These are phyloP conservation scores for Thymelicus acteon DNA, from an alignment of 2,888 invertebrate genomes.

Conservation along the genomic window DNA sequence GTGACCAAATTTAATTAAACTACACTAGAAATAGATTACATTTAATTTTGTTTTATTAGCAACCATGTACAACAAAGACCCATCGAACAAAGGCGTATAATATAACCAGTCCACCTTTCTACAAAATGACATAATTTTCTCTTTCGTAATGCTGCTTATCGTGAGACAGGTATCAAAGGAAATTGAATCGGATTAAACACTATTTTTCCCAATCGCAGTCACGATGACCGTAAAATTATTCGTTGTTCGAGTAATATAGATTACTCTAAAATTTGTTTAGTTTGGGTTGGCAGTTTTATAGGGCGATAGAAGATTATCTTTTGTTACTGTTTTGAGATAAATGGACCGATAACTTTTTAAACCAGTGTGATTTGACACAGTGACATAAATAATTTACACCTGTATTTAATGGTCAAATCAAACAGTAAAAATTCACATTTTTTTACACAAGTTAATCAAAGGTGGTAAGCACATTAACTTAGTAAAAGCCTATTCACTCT, in stretches of 20 bases:
- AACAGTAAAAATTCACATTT: too few species aligned
- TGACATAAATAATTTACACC: too few species aligned
- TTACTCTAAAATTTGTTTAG: constrained; percentile 23
- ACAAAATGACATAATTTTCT: constrained; percentile 28
- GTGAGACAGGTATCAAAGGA: constrained; percentile 49
- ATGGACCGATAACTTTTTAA: neutral
- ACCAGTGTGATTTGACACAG: too few species aligned
- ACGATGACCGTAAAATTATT: constrained; percentile 50
- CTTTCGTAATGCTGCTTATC: constrained; percentile 42
- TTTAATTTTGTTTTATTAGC: neutral
- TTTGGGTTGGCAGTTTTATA: constrained; percentile 11
- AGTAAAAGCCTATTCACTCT: too few species aligned
- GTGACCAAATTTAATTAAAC: neutral
- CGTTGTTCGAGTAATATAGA: constrained; percentile 39
- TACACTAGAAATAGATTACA: neutral
- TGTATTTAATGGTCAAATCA: too few species aligned
- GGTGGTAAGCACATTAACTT: too few species aligned
- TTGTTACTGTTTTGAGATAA: constrained; percentile 1
- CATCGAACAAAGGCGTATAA: neutral
- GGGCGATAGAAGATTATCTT: constrained; percentile 6
- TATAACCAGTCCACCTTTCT: constrained; percentile 7
- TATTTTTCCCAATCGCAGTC: constrained; percentile 53
- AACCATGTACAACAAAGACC: neutral
- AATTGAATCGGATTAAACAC: constrained; percentile 48
- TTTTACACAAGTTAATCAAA: too few species aligned